Percentiles rank a stretch among this genome's conserved stretches.
phyloP scores from a whole-genome alignment of 2,113 vertebrate genomes.

The Cynopterus brachyotis region DNA sequence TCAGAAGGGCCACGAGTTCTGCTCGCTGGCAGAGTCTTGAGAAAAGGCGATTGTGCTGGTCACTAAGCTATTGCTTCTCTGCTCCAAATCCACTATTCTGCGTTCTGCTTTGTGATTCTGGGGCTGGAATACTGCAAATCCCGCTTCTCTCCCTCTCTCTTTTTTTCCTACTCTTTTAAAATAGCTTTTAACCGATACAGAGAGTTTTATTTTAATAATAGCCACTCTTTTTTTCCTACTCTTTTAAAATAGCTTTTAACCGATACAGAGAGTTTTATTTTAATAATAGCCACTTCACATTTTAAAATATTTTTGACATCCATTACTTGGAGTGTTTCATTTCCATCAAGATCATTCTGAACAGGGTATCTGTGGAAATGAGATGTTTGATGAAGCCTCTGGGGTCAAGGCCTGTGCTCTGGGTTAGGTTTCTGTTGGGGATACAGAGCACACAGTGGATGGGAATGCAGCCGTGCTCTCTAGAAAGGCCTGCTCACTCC shows the following conservation, averaged over 20 bases:
- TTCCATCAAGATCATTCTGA: not conserved
- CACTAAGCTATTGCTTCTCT: not conserved
- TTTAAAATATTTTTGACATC: not conserved
- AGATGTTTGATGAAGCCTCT: not conserved
- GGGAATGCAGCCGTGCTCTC: accelerated
- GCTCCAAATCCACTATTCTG: not conserved
- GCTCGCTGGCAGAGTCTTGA: not conserved
- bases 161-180: not conserved
- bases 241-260: too few relatives aligned
- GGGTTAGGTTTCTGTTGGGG: not conserved
- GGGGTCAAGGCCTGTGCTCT: not conserved
- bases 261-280: slow-evolving; percentile 30
- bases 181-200: not conserved
- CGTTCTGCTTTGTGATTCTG: not conserved
- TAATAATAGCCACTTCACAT: not conserved
- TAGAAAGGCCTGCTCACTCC: not conserved
- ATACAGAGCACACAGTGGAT: not conserved
- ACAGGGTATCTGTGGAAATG: not conserved
- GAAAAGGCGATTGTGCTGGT: not conserved
- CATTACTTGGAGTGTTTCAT: not conserved
- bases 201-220: not conserved
- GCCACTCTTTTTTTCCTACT: not conserved
- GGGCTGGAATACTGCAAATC: not conserved
- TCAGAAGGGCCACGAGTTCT: not conserved
- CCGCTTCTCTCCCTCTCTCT: not conserved